Conservation (phyloP, 2,113 vertebrate species). For the Albula glossodonta region DNA sequence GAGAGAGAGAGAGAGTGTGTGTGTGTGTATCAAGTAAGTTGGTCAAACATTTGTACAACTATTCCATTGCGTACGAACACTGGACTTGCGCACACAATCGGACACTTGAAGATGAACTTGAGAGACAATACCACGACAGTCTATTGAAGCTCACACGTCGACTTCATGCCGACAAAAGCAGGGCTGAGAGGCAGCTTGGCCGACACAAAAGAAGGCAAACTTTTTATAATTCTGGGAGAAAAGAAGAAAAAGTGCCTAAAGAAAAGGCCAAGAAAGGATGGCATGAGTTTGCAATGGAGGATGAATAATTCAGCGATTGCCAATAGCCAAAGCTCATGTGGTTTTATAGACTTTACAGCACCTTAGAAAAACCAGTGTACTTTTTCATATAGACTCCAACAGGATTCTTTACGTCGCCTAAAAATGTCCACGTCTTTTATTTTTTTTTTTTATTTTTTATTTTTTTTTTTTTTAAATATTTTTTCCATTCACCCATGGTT, state of each 20-base stretch:
- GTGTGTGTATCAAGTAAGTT: slow-evolving; percentile 94
- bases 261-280: slow-evolving; percentile 95
- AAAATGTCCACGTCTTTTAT: slow-evolving; percentile 58
- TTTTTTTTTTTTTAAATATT: background rate
- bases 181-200: slow-evolving; percentile 90
- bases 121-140: slow-evolving; percentile 95
- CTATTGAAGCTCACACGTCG: slow-evolving; percentile 97
- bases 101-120: slow-evolving; percentile 99
- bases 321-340: slow-evolving; percentile 78
- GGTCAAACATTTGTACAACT: slow-evolving; percentile 99
- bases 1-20: slow-evolving; percentile 59
- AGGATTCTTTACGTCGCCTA: slow-evolving; percentile 74
- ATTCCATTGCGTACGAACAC: slow-evolving; percentile 94
- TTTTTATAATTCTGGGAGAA: slow-evolving; percentile 98
- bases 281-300: slow-evolving; percentile 99
- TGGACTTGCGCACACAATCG: slow-evolving; percentile 90
- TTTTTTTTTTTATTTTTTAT: slow-evolving; percentile 37
- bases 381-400: slow-evolving; percentile 81
- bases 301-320: slow-evolving; percentile 98
- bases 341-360: slow-evolving; percentile 86
- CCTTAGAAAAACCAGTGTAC: slow-evolving; percentile 75
- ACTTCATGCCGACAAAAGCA: slow-evolving; percentile 91
- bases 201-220: slow-evolving; percentile 94
- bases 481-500: no score
- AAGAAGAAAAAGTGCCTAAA: slow-evolving; percentile 91